Evolutionary conservation across 2,888 invertebrate species (phyloP), one percentile per base, ranked within the genome.

Genomic region (Dynastes grantii): DNA sequence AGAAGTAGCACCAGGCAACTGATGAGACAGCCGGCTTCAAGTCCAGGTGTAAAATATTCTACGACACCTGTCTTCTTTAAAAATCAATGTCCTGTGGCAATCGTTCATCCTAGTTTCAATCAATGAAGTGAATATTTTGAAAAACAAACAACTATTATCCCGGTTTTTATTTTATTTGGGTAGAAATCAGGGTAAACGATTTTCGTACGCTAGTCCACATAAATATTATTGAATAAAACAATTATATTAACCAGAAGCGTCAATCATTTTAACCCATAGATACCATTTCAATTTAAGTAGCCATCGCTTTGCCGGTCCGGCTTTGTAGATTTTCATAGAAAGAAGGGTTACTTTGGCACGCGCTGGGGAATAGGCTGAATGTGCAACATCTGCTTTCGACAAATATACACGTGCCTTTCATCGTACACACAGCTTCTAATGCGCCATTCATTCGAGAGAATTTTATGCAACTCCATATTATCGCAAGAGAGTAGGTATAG

Each of bases 71-170:
- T 87, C 87, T 86, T 84, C 85, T 85, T 85, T 85, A 87, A 86
- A 70, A 88, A 88, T 87, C 87, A 87, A 88, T 87, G 87, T 87
- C 86, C 87, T 87, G 84, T 87, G 85, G 86, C 86, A 83, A 86
- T 87, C 86, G 85, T 86, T 85, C 84, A 85, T 86, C 84, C 83
- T 83, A 85, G 84, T 86, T 86, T 85, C 81, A 82, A 83, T 83
- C 85, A 85, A 85, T 86, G 82, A 85, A 85, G 80, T 80, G 71
- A 71, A 71, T 71, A 71, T 71, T 71, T 58, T 11, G 27, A 71
- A 22, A 58, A 71, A 55, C 29, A 71, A 68, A 68, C 68, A 68
- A 32, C 68, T 29, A 68, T 68, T 68, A 68, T 49, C 27, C 13
- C 29, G 11, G 37, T 5, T 65, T 40, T 13, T 32, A 6, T 65